These are phyloP conservation scores for Bagarius yarrelli DNA, from an alignment of 2,113 vertebrate species.

Conservation along the genomic window DNA sequence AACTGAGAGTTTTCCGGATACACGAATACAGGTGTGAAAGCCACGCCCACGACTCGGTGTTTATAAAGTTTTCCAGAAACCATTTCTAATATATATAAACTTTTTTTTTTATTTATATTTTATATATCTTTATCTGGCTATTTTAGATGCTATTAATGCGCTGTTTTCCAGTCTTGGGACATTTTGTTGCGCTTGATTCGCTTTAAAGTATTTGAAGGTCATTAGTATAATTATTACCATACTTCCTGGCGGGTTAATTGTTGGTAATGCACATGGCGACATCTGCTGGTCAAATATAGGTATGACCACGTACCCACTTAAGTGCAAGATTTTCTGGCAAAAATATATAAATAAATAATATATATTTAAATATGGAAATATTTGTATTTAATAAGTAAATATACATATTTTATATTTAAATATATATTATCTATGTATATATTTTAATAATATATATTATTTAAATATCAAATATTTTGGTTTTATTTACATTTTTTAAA, in stretches of 20 bases:
- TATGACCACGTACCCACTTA: not conserved
- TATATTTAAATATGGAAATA: no score
- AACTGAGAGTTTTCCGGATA: not conserved
- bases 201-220: not conserved
- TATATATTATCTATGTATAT: no score
- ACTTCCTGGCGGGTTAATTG: not conserved
- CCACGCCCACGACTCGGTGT: constrained; percentile 2
- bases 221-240: constrained; percentile 9
- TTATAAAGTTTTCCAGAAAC: not conserved
- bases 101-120: not conserved
- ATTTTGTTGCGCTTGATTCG: not conserved
- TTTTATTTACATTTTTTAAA: not conserved
- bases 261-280: not conserved
- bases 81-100: not conserved
- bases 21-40: constrained; percentile 6
- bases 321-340: not conserved
- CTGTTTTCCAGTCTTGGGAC: not conserved
- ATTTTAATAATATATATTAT: no score
- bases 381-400: no score
- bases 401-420: no score
- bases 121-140: not conserved
- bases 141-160: no score
- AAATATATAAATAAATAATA: no score
- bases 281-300: constrained; percentile 26
- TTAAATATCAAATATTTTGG: not conserved